Conservation (phyloP, 2,888 invertebrate species). For the Drosophila nigricruria region DNA sequence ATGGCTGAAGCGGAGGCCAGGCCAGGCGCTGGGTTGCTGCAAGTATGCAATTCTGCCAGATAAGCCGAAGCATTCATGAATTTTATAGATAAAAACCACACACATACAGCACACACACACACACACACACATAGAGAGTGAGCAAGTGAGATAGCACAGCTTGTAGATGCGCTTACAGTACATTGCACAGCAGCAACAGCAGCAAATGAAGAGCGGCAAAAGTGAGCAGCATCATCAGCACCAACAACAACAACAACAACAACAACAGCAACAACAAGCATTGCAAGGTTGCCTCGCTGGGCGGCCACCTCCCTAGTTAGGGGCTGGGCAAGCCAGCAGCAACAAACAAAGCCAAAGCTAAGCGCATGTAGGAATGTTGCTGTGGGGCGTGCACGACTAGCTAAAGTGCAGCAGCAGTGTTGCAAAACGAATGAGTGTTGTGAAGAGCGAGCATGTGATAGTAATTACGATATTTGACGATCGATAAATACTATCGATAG, state of each 20-base stretch:
- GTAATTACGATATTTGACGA: neutral
- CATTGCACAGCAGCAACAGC: conserved; percentile 74
- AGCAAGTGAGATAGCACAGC: conserved; percentile 49
- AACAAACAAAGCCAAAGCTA: conserved; percentile 12
- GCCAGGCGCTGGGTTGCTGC: conserved; percentile 65
- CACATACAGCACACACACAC: conserved; percentile 42
- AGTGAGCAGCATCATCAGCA: conserved; percentile 60
- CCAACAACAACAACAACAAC: conserved; percentile 19
- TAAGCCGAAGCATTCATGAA: conserved; percentile 84
- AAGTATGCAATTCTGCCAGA: conserved; percentile 83
- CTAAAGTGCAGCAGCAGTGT: conserved; percentile 7
- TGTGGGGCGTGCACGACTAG: neutral
- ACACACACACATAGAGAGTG: conserved; percentile 19
- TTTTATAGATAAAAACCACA: conserved; percentile 80
- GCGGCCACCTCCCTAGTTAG: conserved; percentile 31
- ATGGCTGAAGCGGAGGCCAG: conserved; percentile 23
- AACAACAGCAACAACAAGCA: conserved; percentile 21
- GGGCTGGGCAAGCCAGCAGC: conserved; percentile 20
- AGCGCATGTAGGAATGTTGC: neutral
- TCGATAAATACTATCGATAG: neutral
- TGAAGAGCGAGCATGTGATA: neutral
- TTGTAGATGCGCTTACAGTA: conserved; percentile 76
- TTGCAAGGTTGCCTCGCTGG: conserved; percentile 49
- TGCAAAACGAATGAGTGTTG: neutral
- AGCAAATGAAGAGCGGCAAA: conserved; percentile 54